Evolutionary conservation across 2,113 vertebrate species (phyloP).

Genomic region (Eretmochelys imbricata): DNA sequence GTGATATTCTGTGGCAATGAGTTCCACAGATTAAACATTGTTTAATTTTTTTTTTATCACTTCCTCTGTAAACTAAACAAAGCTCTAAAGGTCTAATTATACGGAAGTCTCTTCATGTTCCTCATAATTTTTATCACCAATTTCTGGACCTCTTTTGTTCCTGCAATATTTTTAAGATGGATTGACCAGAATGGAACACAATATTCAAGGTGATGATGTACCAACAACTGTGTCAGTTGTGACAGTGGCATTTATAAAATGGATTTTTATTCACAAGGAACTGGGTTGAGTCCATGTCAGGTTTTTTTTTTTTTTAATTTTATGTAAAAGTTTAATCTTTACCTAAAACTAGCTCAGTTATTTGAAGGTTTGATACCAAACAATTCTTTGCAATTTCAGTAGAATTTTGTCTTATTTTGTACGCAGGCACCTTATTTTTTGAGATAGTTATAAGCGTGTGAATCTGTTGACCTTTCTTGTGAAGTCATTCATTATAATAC

Average conservation of each 20-base stretch:
- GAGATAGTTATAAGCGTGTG: slow-evolving; percentile 44
- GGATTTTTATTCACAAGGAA: not conserved
- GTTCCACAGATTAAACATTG: not conserved
- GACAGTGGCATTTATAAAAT: not conserved
- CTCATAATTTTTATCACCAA: fast-evolving
- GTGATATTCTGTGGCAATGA: not conserved
- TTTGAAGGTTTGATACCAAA: not conserved
- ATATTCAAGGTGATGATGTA: not conserved
- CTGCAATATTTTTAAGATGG: not conserved
- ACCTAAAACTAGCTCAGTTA: not conserved
- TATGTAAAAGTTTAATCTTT: not conserved
- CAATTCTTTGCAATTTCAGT: not conserved
- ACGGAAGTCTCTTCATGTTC: not conserved
- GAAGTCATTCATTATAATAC: slow-evolving; percentile 22
- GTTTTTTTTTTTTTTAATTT: not conserved
- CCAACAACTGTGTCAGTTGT: not conserved
- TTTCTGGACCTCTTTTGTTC: not conserved
- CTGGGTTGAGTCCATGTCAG: not conserved
- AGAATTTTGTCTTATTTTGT: slow-evolving; percentile 4
- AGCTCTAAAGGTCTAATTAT: not conserved
- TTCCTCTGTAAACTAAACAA: not conserved
- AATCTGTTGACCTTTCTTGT: slow-evolving; percentile 36
- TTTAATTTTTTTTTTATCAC: not conserved
- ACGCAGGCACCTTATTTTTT: not conserved
- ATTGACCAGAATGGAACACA: not conserved